Evolutionary conservation across 2,888 invertebrate species (phyloP).

Genomic region (Gisinianus flammeolus): DNA sequence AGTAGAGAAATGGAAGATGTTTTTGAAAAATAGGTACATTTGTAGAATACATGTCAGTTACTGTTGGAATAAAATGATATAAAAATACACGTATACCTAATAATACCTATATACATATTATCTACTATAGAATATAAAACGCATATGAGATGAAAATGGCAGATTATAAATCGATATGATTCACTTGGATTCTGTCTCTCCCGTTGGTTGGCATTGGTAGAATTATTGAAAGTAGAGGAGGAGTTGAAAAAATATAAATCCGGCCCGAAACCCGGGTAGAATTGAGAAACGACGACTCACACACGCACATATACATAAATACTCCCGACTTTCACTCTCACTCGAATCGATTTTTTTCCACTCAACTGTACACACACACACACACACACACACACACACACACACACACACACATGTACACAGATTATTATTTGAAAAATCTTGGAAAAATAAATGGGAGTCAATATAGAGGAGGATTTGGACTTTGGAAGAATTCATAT

Average conservation of each 20-base stretch:
- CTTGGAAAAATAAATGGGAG: too few relatives aligned
- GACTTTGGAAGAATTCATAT: too few relatives aligned
- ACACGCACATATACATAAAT: neutral
- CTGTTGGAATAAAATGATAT: neutral
- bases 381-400: too few relatives aligned
- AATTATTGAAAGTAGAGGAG: constrained; percentile 59
- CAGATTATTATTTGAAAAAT: too few relatives aligned
- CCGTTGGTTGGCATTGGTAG: constrained; percentile 45
- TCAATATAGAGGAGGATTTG: too few relatives aligned
- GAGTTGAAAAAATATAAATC: constrained; percentile 57
- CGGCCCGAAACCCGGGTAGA: constrained; percentile 40
- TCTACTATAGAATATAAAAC: neutral
- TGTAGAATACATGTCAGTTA: neutral
- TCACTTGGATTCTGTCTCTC: constrained; percentile 50
- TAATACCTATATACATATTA: too few relatives aligned
- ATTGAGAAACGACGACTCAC: constrained; percentile 13
- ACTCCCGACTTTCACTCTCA: constrained; percentile 22
- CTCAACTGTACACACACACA: constrained; percentile 10
- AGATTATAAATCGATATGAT: constrained; percentile 53
- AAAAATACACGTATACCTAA: too few relatives aligned
- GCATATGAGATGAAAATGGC: constrained; percentile 45
- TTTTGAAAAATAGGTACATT: too few relatives aligned
- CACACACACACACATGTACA: too few relatives aligned
- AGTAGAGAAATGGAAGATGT: neutral
- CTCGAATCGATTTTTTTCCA: constrained; percentile 38